phyloP scores from a whole-genome alignment of 2,888 invertebrate species.

The Sympetrum striolatum region DNA sequence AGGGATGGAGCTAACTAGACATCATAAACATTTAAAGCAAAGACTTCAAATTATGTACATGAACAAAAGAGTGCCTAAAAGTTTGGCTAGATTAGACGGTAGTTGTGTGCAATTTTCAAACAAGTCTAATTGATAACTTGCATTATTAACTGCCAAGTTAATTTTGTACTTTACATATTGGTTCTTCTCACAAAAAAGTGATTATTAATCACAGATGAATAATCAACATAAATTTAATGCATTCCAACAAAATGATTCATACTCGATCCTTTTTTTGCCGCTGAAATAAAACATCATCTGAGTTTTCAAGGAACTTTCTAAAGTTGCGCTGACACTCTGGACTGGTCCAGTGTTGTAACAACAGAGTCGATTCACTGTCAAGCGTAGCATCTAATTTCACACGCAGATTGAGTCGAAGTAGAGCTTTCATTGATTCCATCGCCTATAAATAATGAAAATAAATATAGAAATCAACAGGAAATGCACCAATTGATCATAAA shows the following conservation, averaged over 20 bases:
- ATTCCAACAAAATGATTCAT: neutral
- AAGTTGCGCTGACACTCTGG: conserved; percentile 70
- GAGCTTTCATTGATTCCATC: conserved; percentile 67
- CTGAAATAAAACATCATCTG: conserved; percentile 9
- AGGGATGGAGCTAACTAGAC: neutral
- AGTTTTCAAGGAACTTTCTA: conserved; percentile 50
- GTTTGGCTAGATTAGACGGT: neutral
- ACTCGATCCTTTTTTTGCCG: conserved; percentile 1
- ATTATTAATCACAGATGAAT: neutral
- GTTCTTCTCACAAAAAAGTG: neutral
- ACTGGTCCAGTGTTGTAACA: conserved; percentile 78
- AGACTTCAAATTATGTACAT: neutral
- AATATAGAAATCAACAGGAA: neutral
- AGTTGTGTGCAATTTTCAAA: neutral
- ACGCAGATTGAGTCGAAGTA: conserved; percentile 66
- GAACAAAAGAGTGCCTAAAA: neutral
- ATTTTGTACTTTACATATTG: conserved; percentile 29
- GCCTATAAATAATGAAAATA: conserved; percentile 63
- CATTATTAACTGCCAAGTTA: neutral
- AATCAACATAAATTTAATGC: neutral
- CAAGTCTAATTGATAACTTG: neutral
- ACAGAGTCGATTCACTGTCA: conserved; percentile 71
- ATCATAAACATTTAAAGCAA: neutral
- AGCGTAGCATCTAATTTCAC: conserved; percentile 67
- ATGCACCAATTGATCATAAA: neutral